Conservation (phyloP, 2,888 invertebrate genomes). For the Nudaria mundana region DNA sequence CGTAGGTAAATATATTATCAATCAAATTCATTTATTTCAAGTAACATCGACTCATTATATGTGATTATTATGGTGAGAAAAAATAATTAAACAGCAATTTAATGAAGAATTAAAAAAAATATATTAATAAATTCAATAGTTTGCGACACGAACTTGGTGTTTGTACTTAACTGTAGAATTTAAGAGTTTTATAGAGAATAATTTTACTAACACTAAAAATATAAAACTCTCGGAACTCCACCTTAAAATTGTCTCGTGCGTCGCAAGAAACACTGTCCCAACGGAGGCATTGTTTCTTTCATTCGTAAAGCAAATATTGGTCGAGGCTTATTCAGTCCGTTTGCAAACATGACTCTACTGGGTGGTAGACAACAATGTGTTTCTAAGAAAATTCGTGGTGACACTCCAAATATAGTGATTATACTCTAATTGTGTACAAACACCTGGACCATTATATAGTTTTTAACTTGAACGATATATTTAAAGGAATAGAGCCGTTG, state of each 20-base stretch:
- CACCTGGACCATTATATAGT: slow-evolving; percentile 75
- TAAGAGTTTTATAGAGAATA: too few species aligned
- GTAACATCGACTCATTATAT: too few species aligned
- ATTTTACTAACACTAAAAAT: too few species aligned
- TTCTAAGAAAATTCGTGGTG: slow-evolving; percentile 75
- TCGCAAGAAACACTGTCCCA: slow-evolving; percentile 70
- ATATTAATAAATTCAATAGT: too few species aligned
- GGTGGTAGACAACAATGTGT: slow-evolving; percentile 71
- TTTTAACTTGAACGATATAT: slow-evolving; percentile 63
- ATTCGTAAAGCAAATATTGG: slow-evolving; percentile 78
- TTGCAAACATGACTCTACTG: slow-evolving; percentile 75
- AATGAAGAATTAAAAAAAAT: too few species aligned
- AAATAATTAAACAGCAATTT: too few species aligned
- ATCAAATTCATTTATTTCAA: too few species aligned
- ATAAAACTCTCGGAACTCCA: slow-evolving; percentile 7
- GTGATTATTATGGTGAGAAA: too few species aligned
- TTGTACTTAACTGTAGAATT: too few species aligned
- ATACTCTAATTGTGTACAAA: slow-evolving; percentile 69
- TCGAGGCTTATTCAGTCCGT: slow-evolving; percentile 65
- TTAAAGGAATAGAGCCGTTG: slow-evolving; percentile 52
- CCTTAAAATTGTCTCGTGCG: slow-evolving; percentile 55
- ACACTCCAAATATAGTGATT: slow-evolving; percentile 76
- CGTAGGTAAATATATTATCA: too few species aligned
- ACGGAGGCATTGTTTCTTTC: slow-evolving; percentile 74
- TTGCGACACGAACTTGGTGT: too few species aligned